Conservation (phyloP, 2,888 invertebrate genomes). For the Panzeria rudis region DNA sequence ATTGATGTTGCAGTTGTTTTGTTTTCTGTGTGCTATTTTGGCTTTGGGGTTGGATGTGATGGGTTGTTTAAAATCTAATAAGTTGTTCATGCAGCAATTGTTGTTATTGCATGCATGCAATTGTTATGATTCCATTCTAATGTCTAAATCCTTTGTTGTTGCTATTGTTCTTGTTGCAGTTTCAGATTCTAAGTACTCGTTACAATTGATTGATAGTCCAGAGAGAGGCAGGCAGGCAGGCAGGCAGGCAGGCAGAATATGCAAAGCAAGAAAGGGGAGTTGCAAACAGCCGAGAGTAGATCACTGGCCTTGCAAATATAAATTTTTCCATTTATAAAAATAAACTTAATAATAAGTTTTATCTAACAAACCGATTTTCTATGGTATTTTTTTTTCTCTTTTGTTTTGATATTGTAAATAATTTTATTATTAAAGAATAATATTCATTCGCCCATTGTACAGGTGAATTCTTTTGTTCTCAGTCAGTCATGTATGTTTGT, state of each 20-base stretch:
- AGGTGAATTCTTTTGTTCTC: conserved; percentile 33
- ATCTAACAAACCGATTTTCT: conserved; percentile 29
- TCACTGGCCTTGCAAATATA: conserved; percentile 49
- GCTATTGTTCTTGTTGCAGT: conserved; percentile 5
- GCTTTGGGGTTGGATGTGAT: conserved; percentile 62
- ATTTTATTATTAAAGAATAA: conserved; percentile 48
- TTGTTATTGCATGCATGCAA: conserved; percentile 43
- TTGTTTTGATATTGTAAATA: conserved; percentile 10
- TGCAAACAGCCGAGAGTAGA: conserved; percentile 17
- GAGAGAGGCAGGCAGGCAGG: neutral
- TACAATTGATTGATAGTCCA: conserved; percentile 63
- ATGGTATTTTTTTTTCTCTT: conserved; percentile 9
- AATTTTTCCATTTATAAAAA: conserved; percentile 14
- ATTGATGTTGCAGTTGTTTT: conserved; percentile 4
- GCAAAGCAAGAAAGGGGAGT: conserved; percentile 9
- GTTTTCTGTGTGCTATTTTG: conserved; percentile 27
- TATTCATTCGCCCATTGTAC: neutral
- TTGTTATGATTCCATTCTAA: conserved; percentile 45
- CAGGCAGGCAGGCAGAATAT: neutral
- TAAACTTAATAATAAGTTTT: conserved; percentile 39
- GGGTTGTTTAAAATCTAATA: conserved; percentile 40
- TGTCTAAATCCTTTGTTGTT: conserved; percentile 16
- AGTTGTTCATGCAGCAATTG: conserved; percentile 47
- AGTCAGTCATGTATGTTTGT: neutral
- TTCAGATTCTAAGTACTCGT: conserved; percentile 39